A percentile compares a stretch with the other conserved stretches of the same genome.
Evolutionary conservation across 2,113 vertebrate species (phyloP).

Genomic region (Chaetodon trifascialis): DNA sequence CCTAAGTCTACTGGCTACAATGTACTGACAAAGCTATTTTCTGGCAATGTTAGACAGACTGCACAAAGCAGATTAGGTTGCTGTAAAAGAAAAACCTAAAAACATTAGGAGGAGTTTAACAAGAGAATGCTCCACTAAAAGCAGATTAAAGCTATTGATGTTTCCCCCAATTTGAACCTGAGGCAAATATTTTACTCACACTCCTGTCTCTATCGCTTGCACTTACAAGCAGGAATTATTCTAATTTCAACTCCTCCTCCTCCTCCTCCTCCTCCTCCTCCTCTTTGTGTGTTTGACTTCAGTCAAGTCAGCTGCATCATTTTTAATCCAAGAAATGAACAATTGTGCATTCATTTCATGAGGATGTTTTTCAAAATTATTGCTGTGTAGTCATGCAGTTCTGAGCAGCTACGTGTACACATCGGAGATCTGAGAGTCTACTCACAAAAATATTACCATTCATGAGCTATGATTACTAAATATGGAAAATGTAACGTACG

Average conservation of each 20-base stretch:
- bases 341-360: not conserved
- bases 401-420: too few relatives aligned
- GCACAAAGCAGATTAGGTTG: slow-evolving; percentile 34
- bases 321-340: not conserved
- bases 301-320: not conserved
- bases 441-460: too few relatives aligned
- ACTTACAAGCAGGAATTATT: not conserved
- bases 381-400: too few relatives aligned
- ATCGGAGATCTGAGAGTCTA: too few relatives aligned
- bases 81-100: slow-evolving; percentile 38
- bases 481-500: too few relatives aligned
- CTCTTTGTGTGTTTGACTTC: not conserved
- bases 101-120: slow-evolving; percentile 33
- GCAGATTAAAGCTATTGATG: slow-evolving; percentile 32
- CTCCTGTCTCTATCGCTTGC: not conserved
- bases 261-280: not conserved
- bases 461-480: too few relatives aligned
- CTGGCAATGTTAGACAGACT: slow-evolving; percentile 35
- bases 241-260: not conserved
- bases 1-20: slow-evolving; percentile 19
- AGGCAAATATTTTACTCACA: slow-evolving; percentile 6
- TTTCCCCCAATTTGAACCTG: slow-evolving; percentile 28
- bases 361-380: too few relatives aligned
- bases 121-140: slow-evolving; percentile 31
- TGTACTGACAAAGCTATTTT: slow-evolving; percentile 33